phyloP scores from a whole-genome alignment of 35 echinoderm and acorn worm genomes.

The Stichopus chloronotus region DNA sequence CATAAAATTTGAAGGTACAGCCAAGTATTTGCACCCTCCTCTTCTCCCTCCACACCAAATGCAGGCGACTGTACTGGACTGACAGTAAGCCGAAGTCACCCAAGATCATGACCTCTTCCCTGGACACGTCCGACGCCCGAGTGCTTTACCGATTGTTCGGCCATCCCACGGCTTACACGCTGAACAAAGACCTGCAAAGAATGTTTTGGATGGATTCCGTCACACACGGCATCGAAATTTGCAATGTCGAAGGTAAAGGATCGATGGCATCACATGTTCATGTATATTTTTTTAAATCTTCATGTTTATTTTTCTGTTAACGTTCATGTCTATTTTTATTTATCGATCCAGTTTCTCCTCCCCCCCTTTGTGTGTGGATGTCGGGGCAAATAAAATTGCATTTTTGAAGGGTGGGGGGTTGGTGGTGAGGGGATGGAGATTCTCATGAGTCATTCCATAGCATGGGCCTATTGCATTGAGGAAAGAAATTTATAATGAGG shows the following conservation, averaged over 20 bases:
- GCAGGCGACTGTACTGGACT: slow-evolving; percentile 18
- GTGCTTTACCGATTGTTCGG: slow-evolving; percentile 24
- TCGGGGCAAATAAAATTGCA: no score
- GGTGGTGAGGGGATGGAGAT: no score
- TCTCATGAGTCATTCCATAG: no score
- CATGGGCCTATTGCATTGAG: no score
- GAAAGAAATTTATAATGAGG: no score
- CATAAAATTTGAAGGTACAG: no score
- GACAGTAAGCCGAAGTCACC: slow-evolving; percentile 19
- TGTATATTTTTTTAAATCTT: background rate
- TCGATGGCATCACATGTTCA: background rate
- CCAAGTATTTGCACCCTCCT: no score
- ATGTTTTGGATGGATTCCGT: slow-evolving; percentile 36
- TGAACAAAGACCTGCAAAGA: background rate
- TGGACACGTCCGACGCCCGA: background rate
- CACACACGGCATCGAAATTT: background rate
- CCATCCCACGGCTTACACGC: background rate
- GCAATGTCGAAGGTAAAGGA: slow-evolving; percentile 37
- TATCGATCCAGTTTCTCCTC: no score
- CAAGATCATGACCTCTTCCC: slow-evolving; percentile 19
- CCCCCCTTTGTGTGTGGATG: no score
- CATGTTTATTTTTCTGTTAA: no score
- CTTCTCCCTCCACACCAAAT: background rate
- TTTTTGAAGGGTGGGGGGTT: no score
- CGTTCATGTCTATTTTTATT: no score